Evolutionary conservation across 2,113 vertebrate genomes (phyloP), one percentile per base, ranked within the genome.

Genomic region (Phylloscopus trochilus): DNA sequence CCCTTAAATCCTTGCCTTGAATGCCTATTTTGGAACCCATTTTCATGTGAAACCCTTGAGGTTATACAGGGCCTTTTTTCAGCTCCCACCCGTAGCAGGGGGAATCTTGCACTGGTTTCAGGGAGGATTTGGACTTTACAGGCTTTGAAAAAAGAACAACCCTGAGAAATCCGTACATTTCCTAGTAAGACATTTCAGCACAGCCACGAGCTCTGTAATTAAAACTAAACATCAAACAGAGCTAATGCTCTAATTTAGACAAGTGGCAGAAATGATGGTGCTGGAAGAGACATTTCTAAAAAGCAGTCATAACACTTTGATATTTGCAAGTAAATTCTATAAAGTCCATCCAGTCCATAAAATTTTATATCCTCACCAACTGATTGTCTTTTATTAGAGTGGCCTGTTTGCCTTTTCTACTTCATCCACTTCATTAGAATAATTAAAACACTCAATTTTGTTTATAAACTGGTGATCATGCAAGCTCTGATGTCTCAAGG

Each of bases 11-110:
- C 33, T 35, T 62, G 80, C 31, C 43, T 39, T 44, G 33, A 53
- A 28, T 7, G 9, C 28, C 28, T 47, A 0, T 14, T 91, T 66
- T 66, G n/a, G 15, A 77, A n/a, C 24, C 11, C 5, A 24, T 53
- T 86, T 64, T 60, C 51, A 6, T 28, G 4, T 20, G 11, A 56
- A 79, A 64, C 21, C 19, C 4, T 16, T 23, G 33, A 49, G 23
- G 15, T 63, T n/a, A 12, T 1, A 26, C 6, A 47, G 35, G 72
- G 41, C 49, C 41, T 70, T 43, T 41, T 52, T 49, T 56, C 83
- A 83, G 72, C 68, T 86, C 26, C 27, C 68, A 39, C 9, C 1
- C 0, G 0, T 0, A 62, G 37, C 79, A 73, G 58, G 2, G 35
- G 39, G 7, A 66, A 44, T 12, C 20, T 33, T 15, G 28, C 2